phyloP scores from a whole-genome alignment of 2,797 vertebrate genomes.

The Notoglanidium macrostoma region DNA sequence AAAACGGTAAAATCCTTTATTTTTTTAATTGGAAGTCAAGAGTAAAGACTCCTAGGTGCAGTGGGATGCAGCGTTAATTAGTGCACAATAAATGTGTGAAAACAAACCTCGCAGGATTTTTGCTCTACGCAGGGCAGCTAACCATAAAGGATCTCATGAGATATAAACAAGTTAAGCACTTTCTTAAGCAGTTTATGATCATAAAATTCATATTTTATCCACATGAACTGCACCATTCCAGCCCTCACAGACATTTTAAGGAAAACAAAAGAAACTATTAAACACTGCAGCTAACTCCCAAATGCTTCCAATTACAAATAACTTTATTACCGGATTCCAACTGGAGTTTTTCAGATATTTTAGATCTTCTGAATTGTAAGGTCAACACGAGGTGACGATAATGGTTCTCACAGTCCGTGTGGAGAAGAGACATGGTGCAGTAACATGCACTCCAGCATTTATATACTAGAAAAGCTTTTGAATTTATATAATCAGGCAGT shows the following conservation, averaged over 20 bases:
- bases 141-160: background rate
- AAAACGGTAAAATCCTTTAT: background rate
- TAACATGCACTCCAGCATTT: background rate
- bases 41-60: background rate
- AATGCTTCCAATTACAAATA: background rate
- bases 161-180: background rate
- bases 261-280: background rate
- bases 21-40: background rate
- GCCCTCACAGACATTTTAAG: background rate
- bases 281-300: background rate
- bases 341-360: background rate
- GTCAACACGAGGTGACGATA: background rate
- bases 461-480: conserved; percentile 3
- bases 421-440: background rate
- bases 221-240: background rate
- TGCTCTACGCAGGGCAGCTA: background rate
- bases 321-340: background rate
- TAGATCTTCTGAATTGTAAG: background rate
- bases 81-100: conserved; percentile 9
- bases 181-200: background rate
- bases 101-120: conserved; percentile 8
- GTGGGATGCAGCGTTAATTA: background rate
- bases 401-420: background rate
- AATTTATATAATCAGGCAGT: background rate
- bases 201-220: background rate